These are phyloP conservation scores for Amphipoea lucens DNA, from an alignment of 2,888 invertebrate species.

Conservation along the genomic window DNA sequence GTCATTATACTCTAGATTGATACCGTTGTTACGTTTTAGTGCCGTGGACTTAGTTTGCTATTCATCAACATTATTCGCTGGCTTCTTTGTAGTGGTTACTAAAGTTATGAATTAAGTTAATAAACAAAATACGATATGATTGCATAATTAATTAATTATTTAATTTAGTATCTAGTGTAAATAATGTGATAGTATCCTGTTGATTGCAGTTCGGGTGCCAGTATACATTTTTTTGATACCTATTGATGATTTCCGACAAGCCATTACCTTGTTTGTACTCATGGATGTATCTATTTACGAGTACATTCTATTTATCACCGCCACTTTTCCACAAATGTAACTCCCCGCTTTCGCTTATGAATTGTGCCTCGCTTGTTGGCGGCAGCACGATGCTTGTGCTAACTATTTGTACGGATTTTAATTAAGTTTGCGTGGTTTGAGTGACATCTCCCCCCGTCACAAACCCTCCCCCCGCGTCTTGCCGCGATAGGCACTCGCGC, in stretches of 20 bases:
- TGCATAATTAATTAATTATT: not conserved
- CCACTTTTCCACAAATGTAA: not conserved
- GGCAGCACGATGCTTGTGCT: constrained; percentile 41
- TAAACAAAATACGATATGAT: not conserved
- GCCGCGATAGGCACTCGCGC: constrained; percentile 21
- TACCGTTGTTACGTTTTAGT: constrained; percentile 7
- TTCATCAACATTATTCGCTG: not conserved
- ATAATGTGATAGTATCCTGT: not conserved
- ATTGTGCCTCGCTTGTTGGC: constrained; percentile 11
- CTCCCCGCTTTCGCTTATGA: constrained; percentile 20
- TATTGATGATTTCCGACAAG: not conserved
- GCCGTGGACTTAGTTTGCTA: not conserved
- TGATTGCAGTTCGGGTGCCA: not conserved
- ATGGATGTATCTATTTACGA: not conserved
- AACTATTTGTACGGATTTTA: constrained; percentile 71
- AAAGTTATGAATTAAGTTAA: not conserved
- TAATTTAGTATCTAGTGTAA: not conserved
- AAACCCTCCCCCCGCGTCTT: not conserved
- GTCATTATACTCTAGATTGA: constrained; percentile 26
- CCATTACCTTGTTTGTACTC: not conserved
- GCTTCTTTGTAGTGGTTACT: not conserved
- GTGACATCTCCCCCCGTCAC: constrained; percentile 52
- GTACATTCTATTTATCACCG: not conserved
- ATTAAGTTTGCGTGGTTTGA: constrained; percentile 72
- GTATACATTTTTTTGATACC: not conserved